Evolutionary conservation across 2,113 vertebrate species (phyloP), one percentile per base, ranked within the genome.

Genomic region (Cynocephalus volans): DNA sequence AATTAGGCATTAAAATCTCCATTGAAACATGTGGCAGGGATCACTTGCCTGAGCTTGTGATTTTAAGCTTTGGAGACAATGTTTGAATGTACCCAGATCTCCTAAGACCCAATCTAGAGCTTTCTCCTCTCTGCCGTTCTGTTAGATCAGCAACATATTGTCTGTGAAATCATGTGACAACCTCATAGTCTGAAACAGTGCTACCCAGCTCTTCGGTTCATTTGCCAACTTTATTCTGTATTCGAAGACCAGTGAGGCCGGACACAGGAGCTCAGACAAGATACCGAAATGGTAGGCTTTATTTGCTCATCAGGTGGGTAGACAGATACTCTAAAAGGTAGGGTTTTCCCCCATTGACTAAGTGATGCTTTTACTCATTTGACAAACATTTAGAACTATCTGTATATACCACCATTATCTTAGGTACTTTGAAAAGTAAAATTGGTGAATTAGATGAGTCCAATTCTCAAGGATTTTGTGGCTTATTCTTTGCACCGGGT

Each of bases 11-110:
- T 11, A 33, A 11, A 36, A 28, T 45, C 11, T 36, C 80, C n/a
- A 36, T 19, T 36, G 75, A 41, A n/a, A 65, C 1, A 0, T 0
- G 5, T 0, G 13, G 24, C 33, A 1, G 21, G 2, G 23, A 13
- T 26, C 31, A 52, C 48, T 28, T 0, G 2, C 33, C 7, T 75
- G 1, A 52, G 31, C 14, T 41, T 28, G 8, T 8, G n/a, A 36
- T 36, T 48, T 48, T 31, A 15, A 70, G 1, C 41, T 10, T 24
- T 6, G 19, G 2, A 82, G 17, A 18, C 8, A 0, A 19, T 3
- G 1, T 7, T 48, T 12, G 12, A 36, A n/a, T 8, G 17, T 5
- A 10, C 0, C 69, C 65, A 31, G 6, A 6, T 24, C n/a, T 21
- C 45, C 19, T 10, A 54, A 41, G 17, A 2, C 13, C 6, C 17